Evolutionary conservation across 2,888 invertebrate genomes (phyloP).

Genomic region (Plemyria rubiginata): DNA sequence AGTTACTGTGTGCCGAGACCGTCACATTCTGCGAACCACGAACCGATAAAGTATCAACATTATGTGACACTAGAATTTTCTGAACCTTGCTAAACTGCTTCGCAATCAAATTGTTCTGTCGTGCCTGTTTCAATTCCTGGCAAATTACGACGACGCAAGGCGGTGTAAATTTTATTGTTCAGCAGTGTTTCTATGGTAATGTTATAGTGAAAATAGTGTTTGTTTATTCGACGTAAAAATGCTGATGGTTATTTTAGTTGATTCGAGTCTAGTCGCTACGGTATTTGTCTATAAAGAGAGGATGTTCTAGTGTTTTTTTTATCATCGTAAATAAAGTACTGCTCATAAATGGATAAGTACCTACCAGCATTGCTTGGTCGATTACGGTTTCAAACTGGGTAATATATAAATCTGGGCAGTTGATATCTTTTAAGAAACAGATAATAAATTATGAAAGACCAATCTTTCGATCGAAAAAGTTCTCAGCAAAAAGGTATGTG

Average conservation of each 20-base stretch:
- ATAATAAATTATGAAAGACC: not conserved
- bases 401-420: not conserved
- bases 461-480: not conserved
- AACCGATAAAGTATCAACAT: constrained; percentile 66
- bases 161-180: constrained; percentile 38
- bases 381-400: not conserved
- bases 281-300: not conserved
- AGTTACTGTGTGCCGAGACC: constrained; percentile 9
- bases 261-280: not conserved
- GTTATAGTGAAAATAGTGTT: constrained; percentile 34
- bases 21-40: constrained; percentile 45
- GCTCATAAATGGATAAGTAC: constrained; percentile 1
- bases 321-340: not conserved
- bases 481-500: not conserved
- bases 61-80: constrained; percentile 63
- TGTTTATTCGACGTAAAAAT: constrained; percentile 10
- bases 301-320: not conserved
- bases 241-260: constrained; percentile 6
- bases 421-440: not conserved
- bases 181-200: constrained; percentile 43
- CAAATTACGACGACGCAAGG: constrained; percentile 42
- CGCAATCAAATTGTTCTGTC: constrained; percentile 52
- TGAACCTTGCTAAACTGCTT: constrained; percentile 55
- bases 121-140: constrained; percentile 41
- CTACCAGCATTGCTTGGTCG: not conserved